Evolutionary conservation across 2,113 vertebrate genomes (phyloP).

Genomic region (Podilymbus podiceps): DNA sequence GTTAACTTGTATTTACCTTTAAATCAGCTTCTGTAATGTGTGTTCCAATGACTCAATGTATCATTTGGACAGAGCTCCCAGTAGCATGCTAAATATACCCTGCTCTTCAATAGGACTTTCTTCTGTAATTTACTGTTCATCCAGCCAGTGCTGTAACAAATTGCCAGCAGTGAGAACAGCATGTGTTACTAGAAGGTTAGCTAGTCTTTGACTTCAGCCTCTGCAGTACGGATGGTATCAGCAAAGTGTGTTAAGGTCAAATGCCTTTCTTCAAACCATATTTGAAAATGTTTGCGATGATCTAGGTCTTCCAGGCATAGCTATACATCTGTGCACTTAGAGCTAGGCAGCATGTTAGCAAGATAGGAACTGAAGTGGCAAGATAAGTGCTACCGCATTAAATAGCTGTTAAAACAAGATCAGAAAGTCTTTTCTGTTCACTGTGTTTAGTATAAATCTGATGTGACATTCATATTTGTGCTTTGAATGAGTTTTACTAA

Average conservation of each 20-base stretch:
- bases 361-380: background rate
- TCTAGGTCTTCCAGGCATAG: background rate
- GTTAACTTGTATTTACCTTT: conserved; percentile 17
- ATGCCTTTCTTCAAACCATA: background rate
- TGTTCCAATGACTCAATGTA: conserved; percentile 4
- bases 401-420: background rate
- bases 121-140: conserved; percentile 5
- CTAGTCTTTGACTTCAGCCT: background rate
- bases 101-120: background rate
- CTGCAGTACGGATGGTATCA: background rate
- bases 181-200: background rate
- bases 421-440: background rate
- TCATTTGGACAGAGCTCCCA: conserved; percentile 28
- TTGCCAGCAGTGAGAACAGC: background rate
- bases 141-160: background rate
- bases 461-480: background rate
- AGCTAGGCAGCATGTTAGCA: background rate
- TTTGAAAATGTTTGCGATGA: background rate
- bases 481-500: background rate
- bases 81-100: conserved; percentile 16
- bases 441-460: background rate
- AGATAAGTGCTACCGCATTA: background rate
- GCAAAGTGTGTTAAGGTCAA: background rate
- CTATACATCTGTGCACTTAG: background rate
- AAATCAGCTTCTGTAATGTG: background rate